phyloP scores from a whole-genome alignment of 2,113 vertebrate species.

The Azemiops feae region DNA sequence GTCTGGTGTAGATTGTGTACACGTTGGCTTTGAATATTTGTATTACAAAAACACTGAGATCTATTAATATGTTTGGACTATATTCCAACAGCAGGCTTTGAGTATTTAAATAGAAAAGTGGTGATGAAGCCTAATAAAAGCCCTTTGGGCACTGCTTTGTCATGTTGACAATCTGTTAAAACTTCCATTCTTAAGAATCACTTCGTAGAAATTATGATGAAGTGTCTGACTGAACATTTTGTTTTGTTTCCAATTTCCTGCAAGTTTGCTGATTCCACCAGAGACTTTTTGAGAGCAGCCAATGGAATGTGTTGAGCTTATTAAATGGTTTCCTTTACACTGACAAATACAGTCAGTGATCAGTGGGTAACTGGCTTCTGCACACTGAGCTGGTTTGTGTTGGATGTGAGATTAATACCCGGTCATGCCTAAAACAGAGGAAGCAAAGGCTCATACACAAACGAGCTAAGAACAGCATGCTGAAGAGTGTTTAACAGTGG shows the following conservation, averaged over 20 bases:
- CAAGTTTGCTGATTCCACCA: slow-evolving; percentile 54
- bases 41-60: background rate
- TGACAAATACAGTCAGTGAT: slow-evolving; percentile 55
- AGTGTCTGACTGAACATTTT: slow-evolving; percentile 41
- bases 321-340: slow-evolving; percentile 64
- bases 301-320: slow-evolving; percentile 61
- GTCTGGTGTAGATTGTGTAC: background rate
- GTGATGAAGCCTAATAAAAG: background rate
- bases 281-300: slow-evolving; percentile 61
- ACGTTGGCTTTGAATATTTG: background rate
- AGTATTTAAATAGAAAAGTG: background rate
- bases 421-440: slow-evolving; percentile 45
- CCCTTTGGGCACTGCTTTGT: background rate
- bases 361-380: slow-evolving; percentile 56
- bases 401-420: slow-evolving; percentile 59
- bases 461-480: slow-evolving; percentile 37
- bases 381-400: slow-evolving; percentile 47
- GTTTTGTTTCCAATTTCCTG: slow-evolving; percentile 22
- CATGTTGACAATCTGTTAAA: background rate
- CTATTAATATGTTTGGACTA: background rate
- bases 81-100: no score
- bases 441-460: slow-evolving; percentile 46
- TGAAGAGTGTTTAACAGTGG: slow-evolving; percentile 41
- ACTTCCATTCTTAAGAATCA: slow-evolving; percentile 24
- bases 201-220: slow-evolving; percentile 33